These are phyloP conservation scores for Habropoda laboriosa DNA, from an alignment of 1,140 invertebrate genomes.

Conservation along the genomic window DNA sequence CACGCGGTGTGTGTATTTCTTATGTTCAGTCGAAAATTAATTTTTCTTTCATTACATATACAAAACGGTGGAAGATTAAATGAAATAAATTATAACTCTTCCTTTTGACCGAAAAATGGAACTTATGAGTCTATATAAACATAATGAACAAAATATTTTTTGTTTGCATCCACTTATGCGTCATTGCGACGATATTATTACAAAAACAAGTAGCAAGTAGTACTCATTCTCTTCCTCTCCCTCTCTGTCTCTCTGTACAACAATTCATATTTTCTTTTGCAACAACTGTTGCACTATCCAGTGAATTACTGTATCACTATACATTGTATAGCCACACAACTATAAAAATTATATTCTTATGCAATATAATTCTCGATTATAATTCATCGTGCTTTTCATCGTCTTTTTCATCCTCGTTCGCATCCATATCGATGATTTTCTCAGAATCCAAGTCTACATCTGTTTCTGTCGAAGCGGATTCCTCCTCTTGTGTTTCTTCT, in stretches of 20 bases:
- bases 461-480: slow-evolving; percentile 71
- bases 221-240: background rate
- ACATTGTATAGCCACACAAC: slow-evolving; percentile 60
- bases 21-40: slow-evolving; percentile 60
- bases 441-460: slow-evolving; percentile 84
- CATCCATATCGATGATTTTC: slow-evolving; percentile 80
- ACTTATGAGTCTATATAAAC: slow-evolving; percentile 9
- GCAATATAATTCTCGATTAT: slow-evolving; percentile 50
- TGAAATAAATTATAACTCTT: slow-evolving; percentile 60
- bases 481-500: slow-evolving; percentile 82
- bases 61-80: slow-evolving; percentile 72
- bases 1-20: no score
- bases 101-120: background rate
- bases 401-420: slow-evolving; percentile 78
- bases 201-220: slow-evolving; percentile 12
- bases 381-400: slow-evolving; percentile 76
- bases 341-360: slow-evolving; percentile 45
- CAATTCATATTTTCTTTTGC: background rate
- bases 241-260: slow-evolving; percentile 34
- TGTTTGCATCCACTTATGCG: background rate
- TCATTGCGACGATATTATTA: background rate
- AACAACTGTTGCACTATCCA: slow-evolving; percentile 15
- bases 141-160: slow-evolving; percentile 17
- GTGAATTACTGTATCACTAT: slow-evolving; percentile 48
- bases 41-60: slow-evolving; percentile 43